Percentiles rank a stretch among this genome's conserved stretches.
These are phyloP conservation scores for Pionites leucogaster DNA, from an alignment of 2,113 vertebrate genomes.

Conservation along the genomic window DNA sequence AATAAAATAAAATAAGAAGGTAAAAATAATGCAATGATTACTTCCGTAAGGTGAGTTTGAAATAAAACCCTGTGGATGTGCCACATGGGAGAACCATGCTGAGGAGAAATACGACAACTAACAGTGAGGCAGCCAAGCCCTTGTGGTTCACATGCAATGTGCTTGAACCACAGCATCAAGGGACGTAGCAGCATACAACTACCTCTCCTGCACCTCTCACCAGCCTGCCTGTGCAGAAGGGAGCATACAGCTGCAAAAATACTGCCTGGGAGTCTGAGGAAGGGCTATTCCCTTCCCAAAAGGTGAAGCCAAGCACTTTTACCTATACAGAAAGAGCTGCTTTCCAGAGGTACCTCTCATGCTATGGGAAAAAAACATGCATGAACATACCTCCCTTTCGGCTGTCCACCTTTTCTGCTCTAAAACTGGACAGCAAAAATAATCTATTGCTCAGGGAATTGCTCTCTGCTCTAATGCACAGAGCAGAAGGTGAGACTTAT, in stretches of 20 bases:
- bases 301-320: background rate
- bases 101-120: background rate
- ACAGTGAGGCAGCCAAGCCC: background rate
- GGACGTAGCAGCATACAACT: rapidly evolving
- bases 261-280: background rate
- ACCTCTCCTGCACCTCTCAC: background rate
- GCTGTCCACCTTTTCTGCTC: background rate
- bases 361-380: background rate
- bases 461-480: background rate
- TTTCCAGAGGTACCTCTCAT: background rate
- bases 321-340: background rate
- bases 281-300: background rate
- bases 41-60: background rate
- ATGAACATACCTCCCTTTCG: background rate
- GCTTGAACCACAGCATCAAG: background rate
- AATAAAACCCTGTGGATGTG: background rate
- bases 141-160: background rate
- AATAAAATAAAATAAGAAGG: background rate
- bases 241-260: background rate
- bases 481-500: background rate
- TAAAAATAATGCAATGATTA: background rate
- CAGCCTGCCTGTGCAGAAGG: background rate
- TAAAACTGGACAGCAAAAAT: background rate
- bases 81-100: background rate
- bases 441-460: background rate